Evolutionary conservation across 1,140 invertebrate species (phyloP).

Genomic region (Bemisia tabaci): DNA sequence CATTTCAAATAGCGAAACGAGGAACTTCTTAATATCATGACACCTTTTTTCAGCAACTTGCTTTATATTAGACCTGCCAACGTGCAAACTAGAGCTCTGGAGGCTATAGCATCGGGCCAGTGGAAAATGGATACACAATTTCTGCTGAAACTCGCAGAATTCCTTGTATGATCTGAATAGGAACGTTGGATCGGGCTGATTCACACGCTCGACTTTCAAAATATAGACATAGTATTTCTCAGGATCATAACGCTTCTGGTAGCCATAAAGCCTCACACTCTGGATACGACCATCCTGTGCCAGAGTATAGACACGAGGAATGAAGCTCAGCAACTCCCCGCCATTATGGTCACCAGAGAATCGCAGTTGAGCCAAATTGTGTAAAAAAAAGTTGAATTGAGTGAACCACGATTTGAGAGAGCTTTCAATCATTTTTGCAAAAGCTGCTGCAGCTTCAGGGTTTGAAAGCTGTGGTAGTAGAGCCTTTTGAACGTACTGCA

Average conservation of each 20-base stretch:
- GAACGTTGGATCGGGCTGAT: constrained; percentile 67
- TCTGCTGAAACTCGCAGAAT: constrained; percentile 91
- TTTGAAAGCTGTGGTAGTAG: constrained; percentile 79
- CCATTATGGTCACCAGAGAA: constrained; percentile 74
- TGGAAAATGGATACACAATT: constrained; percentile 83
- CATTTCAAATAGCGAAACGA: constrained; percentile 70
- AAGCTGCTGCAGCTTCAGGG: constrained; percentile 84
- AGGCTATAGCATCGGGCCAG: constrained; percentile 59
- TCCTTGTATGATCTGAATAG: constrained; percentile 90
- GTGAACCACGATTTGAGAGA: constrained; percentile 78
- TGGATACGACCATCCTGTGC: constrained; percentile 73
- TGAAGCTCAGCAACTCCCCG: constrained; percentile 77
- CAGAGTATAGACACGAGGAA: constrained; percentile 79
- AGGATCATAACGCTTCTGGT: constrained; percentile 89
- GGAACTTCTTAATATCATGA: constrained; percentile 72
- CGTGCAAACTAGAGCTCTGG: constrained; percentile 58
- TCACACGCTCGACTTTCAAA: constrained; percentile 68
- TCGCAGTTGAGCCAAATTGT: constrained; percentile 87
- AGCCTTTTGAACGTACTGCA: constrained; percentile 81
- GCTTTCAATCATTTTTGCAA: constrained; percentile 82
- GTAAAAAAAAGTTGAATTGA: constrained; percentile 95
- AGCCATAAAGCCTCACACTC: constrained; percentile 72
- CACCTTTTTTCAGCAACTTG: constrained; percentile 85
- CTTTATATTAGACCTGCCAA: constrained; percentile 85
- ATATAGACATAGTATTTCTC: constrained; percentile 98